Evolutionary conservation across 1,140 invertebrate genomes (phyloP).

Genomic region (Cherax quadricarinatus): DNA sequence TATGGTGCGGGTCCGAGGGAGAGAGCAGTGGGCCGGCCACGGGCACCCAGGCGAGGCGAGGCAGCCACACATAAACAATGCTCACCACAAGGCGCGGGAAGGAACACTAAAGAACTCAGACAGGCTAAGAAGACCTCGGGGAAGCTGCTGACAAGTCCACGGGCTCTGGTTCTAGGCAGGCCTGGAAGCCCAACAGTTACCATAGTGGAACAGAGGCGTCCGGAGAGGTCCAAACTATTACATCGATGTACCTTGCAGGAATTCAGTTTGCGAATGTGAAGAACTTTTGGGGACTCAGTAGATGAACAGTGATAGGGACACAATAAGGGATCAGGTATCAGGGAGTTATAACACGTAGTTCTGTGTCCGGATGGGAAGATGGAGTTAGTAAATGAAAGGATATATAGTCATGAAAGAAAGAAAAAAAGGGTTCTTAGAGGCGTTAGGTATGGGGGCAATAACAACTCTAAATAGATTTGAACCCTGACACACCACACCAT

Average conservation of each 20-base stretch:
- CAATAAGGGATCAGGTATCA: neutral
- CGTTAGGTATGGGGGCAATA: neutral
- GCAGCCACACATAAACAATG: neutral
- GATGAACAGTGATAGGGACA: neutral
- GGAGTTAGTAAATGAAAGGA: neutral
- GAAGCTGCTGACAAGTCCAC: constrained; percentile 38
- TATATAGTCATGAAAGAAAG: neutral
- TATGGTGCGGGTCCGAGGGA: neutral
- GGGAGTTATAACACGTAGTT: neutral
- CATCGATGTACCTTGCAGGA: neutral
- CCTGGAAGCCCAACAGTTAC: constrained; percentile 66
- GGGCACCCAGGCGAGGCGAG: neutral
- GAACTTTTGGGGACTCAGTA: neutral
- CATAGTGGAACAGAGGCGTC: constrained; percentile 24
- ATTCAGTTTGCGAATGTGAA: neutral
- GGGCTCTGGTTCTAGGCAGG: constrained; percentile 57
- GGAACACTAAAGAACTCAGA: constrained; percentile 21
- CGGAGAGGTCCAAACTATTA: neutral
- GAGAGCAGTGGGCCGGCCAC: neutral
- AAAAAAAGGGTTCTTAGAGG: neutral
- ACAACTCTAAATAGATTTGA: neutral
- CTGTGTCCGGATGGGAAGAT: neutral
- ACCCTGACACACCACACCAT: neutral
- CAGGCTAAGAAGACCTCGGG: constrained; percentile 32
- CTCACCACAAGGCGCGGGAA: constrained; percentile 11